phyloP scores from a whole-genome alignment of 2,113 vertebrate genomes.

The Coregonus clupeaformis region DNA sequence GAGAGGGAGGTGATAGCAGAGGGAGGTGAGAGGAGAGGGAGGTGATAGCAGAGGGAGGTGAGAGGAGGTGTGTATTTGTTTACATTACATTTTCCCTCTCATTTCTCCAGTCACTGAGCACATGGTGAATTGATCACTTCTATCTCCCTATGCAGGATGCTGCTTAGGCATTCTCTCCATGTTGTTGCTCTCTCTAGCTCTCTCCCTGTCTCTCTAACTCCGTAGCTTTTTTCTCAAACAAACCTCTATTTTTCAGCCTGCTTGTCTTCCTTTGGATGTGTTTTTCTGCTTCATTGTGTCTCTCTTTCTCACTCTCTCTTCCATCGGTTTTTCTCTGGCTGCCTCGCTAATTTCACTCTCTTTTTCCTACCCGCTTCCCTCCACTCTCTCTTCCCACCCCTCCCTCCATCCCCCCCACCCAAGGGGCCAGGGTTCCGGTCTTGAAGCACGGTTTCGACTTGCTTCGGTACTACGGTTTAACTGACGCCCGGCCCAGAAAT shows the following conservation, averaged over 20 bases:
- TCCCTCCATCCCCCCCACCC: too few species aligned
- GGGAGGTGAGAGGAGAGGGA: conserved; percentile 17
- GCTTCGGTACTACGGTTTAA: too few species aligned
- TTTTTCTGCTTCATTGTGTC: conserved; percentile 40
- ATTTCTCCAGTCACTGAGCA: conserved; percentile 8
- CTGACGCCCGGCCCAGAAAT: too few species aligned
- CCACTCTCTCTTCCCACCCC: conserved; percentile 25
- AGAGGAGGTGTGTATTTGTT: conserved; percentile 45
- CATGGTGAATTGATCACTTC: conserved; percentile 41
- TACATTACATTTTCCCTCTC: conserved; percentile 24
- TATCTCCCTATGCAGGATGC: conserved; percentile 2
- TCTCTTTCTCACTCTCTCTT: neutral
- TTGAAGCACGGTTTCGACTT: too few species aligned
- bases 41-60: conserved; percentile 16
- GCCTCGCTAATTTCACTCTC: conserved; percentile 21
- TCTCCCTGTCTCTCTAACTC: neutral
- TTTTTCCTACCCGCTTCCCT: neutral
- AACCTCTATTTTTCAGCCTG: neutral
- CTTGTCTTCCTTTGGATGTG: conserved; percentile 11
- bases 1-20: neutral
- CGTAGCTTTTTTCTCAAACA: neutral
- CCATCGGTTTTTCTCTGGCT: conserved; percentile 22
- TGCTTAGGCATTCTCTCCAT: neutral
- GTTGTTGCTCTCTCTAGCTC: neutral
- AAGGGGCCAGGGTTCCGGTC: too few species aligned